Conservation (phyloP, 2,797 vertebrate genomes). For the Gallirallus australis region DNA sequence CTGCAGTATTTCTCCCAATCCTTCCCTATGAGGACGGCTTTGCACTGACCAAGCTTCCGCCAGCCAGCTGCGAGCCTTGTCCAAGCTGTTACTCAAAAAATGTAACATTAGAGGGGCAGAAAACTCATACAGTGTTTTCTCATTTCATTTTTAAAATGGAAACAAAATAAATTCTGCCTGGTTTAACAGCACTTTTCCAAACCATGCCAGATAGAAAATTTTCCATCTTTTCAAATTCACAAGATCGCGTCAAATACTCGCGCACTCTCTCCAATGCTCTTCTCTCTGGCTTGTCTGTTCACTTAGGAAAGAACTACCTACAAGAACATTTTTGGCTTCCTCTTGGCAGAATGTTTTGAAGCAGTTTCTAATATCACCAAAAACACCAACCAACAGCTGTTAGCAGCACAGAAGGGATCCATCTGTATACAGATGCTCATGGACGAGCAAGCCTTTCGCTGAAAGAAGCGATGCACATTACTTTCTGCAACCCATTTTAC, state of each 20-base stretch:
- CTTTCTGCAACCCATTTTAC: neutral
- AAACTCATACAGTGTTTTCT: neutral
- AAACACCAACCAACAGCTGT: neutral
- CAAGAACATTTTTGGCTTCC: constrained; percentile 20
- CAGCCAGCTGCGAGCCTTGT: neutral
- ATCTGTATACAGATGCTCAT: constrained; percentile 23
- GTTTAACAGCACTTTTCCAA: neutral
- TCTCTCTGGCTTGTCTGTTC: constrained; percentile 16
- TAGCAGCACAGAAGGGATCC: constrained; percentile 7
- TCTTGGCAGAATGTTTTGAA: constrained; percentile 31
- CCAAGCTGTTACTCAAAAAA: neutral
- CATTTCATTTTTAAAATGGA: neutral
- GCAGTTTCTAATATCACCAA: neutral
- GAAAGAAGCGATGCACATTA: neutral
- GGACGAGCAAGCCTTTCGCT: neutral
- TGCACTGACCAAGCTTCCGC: neutral
- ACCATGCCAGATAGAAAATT: neutral
- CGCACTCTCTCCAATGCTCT: neutral
- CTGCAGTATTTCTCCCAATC: neutral
- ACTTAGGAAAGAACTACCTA: constrained; percentile 37
- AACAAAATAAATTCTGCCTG: neutral
- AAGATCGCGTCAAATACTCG: neutral
- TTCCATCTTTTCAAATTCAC: neutral
- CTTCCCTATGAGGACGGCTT: accelerated
- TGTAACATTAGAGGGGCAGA: neutral